Base-by-base conservation (phyloP, 2,113 vertebrate species). In the Salminus brasiliensis region DNA sequence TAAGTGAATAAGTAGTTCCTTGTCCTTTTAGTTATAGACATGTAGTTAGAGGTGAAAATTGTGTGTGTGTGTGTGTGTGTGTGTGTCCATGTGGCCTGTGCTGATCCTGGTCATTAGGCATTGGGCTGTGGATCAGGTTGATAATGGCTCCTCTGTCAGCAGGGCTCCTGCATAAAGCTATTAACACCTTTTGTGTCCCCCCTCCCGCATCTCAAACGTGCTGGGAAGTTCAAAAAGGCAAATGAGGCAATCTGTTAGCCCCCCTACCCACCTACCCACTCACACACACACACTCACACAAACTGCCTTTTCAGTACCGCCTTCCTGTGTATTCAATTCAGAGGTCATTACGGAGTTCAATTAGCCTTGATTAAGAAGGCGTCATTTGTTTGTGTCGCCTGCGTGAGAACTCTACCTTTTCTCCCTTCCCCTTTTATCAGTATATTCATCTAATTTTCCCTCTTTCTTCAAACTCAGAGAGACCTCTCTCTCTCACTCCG, bases 141-240 rank as follows among this genome's bases (percentile, higher is more conserved):
- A 89, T 96, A 96, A 97, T 95, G 94, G 94, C 89, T 93, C 94
- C 93, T 95, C 93, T 96, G 95, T 96, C 95, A 96, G 96, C 94
- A 93, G 93, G 95, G 92, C 88, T 91, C 93, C 93, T 91, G 92
- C 93, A 94, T 96, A 96, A 95, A 96, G 93, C 95, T 93, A 95
- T 98, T 98, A 97, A 95, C 95, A 96, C 95, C 95, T 96, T 97
- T 97, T 96, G 95, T 98, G 95, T 93, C 94, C 87, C n/a, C 90
- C 88, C 92, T 95, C 93, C 94, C 87, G 90, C 89, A 92, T 88
- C 94, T 90, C 84, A 88, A 94, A 95, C 91, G 90, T 93, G 93
- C 95, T 90, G 91, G 91, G 93, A 94, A 94, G 93, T 92, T 95
- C 92, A 94, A 94, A 94, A 92, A 95, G 93, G 89, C 93, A 91